Percentiles rank a stretch among this genome's conserved stretches.
These are phyloP conservation scores for Mylabris phalerata DNA, from an alignment of 1,140 invertebrate species.

Conservation along the genomic window DNA sequence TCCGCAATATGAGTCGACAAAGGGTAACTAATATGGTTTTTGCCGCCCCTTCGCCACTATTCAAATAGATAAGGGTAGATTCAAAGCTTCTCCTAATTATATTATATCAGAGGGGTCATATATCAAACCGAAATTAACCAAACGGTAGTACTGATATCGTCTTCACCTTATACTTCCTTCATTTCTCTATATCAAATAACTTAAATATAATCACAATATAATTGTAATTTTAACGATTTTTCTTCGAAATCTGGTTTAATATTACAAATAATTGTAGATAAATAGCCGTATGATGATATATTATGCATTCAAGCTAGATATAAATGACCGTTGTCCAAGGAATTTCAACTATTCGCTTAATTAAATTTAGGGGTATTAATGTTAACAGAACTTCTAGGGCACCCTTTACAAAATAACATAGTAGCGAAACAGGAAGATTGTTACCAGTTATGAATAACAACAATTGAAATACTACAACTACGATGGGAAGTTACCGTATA, in stretches of 20 bases:
- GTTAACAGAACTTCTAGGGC: slow-evolving; percentile 29
- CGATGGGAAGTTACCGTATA: no score
- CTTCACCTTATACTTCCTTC: slow-evolving; percentile 6
- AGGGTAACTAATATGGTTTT: slow-evolving; percentile 42
- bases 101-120: slow-evolving; percentile 42
- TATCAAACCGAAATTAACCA: slow-evolving; percentile 38
- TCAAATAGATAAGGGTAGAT: slow-evolving; percentile 42
- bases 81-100: slow-evolving; percentile 41
- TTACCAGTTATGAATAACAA: slow-evolving; percentile 3
- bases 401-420: slow-evolving; percentile 6
- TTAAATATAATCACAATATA: no score
- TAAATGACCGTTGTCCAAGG: slow-evolving; percentile 36
- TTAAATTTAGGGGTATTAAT: slow-evolving; percentile 35
- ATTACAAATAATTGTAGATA: slow-evolving; percentile 1
- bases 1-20: slow-evolving; percentile 34
- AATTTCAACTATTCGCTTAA: slow-evolving; percentile 37
- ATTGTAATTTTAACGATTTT: not conserved
- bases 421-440: slow-evolving; percentile 1
- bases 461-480: no score
- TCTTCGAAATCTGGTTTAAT: not conserved
- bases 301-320: slow-evolving; percentile 34
- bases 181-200: no score
- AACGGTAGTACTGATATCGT: slow-evolving; percentile 17
- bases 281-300: slow-evolving; percentile 25
- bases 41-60: slow-evolving; percentile 40